These are phyloP conservation scores for Caenorhabditis sp. DNA, from an alignment of 2,888 invertebrate species.

Conservation along the genomic window DNA sequence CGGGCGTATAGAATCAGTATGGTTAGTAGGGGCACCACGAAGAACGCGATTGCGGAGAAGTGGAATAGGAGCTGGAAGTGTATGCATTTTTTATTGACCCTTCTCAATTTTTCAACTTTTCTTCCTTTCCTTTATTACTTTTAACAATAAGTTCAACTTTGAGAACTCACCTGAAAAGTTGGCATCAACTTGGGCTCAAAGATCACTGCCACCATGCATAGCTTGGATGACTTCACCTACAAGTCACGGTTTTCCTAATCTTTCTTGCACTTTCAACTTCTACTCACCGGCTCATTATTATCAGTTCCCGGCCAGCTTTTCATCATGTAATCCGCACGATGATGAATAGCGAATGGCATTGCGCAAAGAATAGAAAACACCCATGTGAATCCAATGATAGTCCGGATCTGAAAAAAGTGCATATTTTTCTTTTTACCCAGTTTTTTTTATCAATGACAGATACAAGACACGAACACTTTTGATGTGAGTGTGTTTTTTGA, in stretches of 20 bases:
- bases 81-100: not conserved
- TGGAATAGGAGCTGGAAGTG: slow-evolving; percentile 71
- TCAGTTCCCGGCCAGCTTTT: slow-evolving; percentile 72
- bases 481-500: no score
- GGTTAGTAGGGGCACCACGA: slow-evolving; percentile 68
- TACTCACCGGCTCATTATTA: slow-evolving; percentile 62
- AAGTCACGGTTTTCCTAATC: no score
- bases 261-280: not conserved
- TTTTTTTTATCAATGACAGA: no score
- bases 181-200: slow-evolving; percentile 65
- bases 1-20: slow-evolving; percentile 71
- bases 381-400: slow-evolving; percentile 65
- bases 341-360: slow-evolving; percentile 71
- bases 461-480: no score
- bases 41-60: slow-evolving; percentile 74
- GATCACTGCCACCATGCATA: slow-evolving; percentile 73
- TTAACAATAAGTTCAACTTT: no score
- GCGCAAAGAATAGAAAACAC: slow-evolving; percentile 72
- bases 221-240: slow-evolving; percentile 68
- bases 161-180: slow-evolving; percentile 58
- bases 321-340: slow-evolving; percentile 73
- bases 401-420: slow-evolving; percentile 27
- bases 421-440: no score
- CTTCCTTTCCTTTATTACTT: no score
- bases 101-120: no score